Base-by-base conservation (phyloP, 2,888 invertebrate species). In the Clistopyga incitator region DNA sequence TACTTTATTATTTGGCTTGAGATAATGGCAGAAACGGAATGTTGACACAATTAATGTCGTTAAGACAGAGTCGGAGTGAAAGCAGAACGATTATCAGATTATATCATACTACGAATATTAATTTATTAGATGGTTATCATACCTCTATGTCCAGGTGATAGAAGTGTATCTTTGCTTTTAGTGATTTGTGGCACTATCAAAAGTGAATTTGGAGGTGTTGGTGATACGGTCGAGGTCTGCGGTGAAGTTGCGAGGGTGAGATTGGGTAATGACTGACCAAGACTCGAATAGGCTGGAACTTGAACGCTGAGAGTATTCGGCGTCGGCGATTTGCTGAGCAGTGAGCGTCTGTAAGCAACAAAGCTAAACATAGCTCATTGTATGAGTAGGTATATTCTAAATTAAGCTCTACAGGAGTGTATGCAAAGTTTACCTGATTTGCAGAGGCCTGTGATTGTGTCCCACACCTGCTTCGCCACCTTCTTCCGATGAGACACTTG, bases 181-280 rank as follows among this genome's bases (percentile, higher is more conserved):
- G 93, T 93, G 82, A 93, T 93, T 86, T 93, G 92, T 47, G 94
- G 93, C 82, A 94, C 93, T 83, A 94, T 93, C 74, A 94, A 92
- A 54, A 93, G 91, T 29, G 93, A 93, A 84, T 92, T 93, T 11
- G 93, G 93, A 65, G 93, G 93, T 77, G 93, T 93, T 38, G 93
- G 92, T 20, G 93, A 92, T 25, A 92, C 92, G 15, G 92, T 92
- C 23, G 93, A 93, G 10, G 93, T 93, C 86, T 93, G 93, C 34
- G 93, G 93, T 56, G 93, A 92, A 18, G 93, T 93, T 10, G 93
- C 93, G 61, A 93, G 87, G 23, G 95, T 95, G 76, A 98, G 94
- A 91, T 98, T 97, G 2, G 97, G 97, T 89, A 98, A 93, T 90
- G 97, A 97, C 92, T 97, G 97, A 42, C 97, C 97, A 71, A 97